Evolutionary conservation across 1,140 invertebrate genomes (phyloP).

Genomic region (Ips nitidus): DNA sequence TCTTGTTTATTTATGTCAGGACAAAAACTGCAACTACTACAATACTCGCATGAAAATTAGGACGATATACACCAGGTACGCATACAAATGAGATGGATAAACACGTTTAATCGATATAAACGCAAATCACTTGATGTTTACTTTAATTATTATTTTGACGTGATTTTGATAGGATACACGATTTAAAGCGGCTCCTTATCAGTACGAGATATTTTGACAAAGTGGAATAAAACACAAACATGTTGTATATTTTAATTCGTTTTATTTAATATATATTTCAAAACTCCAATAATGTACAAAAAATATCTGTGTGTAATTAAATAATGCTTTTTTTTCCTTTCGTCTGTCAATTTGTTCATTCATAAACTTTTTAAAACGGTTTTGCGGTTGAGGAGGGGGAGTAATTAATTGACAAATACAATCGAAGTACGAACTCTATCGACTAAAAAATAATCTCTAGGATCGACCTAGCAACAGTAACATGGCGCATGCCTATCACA

Average conservation of each 20-base stretch:
- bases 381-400: constrained; percentile 26
- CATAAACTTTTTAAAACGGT: constrained; percentile 45
- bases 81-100: too few species aligned
- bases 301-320: constrained; percentile 59
- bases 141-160: too few species aligned
- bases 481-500: constrained; percentile 54
- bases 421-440: constrained; percentile 53
- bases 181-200: too few species aligned
- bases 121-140: too few species aligned
- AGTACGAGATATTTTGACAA: too few species aligned
- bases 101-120: too few species aligned
- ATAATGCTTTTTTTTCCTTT: constrained; percentile 51
- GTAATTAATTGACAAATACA: constrained; percentile 52
- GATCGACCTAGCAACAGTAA: constrained; percentile 53
- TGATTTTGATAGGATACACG: too few species aligned
- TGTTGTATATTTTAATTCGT: constrained; percentile 15
- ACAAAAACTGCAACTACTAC: too few species aligned
- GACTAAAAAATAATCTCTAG: constrained; percentile 52
- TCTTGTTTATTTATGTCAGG: too few species aligned
- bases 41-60: too few species aligned
- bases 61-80: too few species aligned
- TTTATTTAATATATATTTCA: constrained; percentile 57
- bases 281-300: constrained; percentile 59
- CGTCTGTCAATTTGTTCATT: constrained; percentile 53
- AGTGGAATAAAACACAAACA: not conserved